Evolutionary conservation across 2,888 invertebrate species (phyloP), one percentile per base, ranked within the genome.

Genomic region (Ophion obscuratus): DNA sequence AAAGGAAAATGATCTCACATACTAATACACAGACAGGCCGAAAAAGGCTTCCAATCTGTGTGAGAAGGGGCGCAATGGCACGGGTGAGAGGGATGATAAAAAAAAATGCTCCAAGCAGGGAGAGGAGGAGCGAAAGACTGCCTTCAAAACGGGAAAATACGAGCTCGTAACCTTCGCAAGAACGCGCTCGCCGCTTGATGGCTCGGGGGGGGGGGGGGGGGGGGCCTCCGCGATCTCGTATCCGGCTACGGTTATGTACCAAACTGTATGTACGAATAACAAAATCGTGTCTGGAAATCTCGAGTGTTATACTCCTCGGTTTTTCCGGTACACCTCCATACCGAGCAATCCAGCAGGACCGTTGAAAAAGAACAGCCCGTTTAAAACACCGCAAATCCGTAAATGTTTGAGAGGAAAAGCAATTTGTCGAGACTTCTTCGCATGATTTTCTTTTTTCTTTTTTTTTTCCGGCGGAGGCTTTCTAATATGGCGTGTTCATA

Each of bases 271-370:
- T 66, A 85, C 79, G 85, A 85, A 85, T 85, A 85, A 82, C 85
- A 75, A 82, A 82, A 82, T 85, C 82, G 85, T 82, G 82, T 79
- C 82, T 82, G 75, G 74, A 82, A 82, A 82, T 82, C 85, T 85
- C 82, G 66, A 85, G 79, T 82, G 71, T 82, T 85, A 82, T 79
- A 82, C 76, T 57, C 79, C 74, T 40, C 14, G 47, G 14, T 73
- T 70, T 53, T 40, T 11, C 40, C 70, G 57, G 47, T 81, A 78
- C 62, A 64, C 77, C 31, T 74, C 62, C 75, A 64, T 70, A 62
- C 70, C 40, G 40, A 74, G 57, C 27, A 24, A 57, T 68, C 53
- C 14, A 17, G n/a, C 5, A 17, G 20, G 74, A 31, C 47, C 44
- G 59, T 75, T 24, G 40, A 75, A 44, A 68, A 67, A 57, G 20